phyloP scores from a whole-genome alignment of 2,888 invertebrate species.

The Xylota segnis region DNA sequence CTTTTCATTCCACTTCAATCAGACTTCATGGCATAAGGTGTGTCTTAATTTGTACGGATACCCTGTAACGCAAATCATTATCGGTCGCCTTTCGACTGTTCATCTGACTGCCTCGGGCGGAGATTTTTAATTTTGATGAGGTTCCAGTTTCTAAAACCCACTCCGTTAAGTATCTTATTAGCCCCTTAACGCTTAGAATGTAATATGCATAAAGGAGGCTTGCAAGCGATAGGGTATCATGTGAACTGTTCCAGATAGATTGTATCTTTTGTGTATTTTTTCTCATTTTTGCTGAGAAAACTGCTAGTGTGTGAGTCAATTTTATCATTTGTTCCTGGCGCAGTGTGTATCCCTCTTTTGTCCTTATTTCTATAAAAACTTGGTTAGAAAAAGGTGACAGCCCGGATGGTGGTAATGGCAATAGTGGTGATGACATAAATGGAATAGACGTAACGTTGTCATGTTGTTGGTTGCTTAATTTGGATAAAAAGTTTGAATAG shows the following conservation, averaged over 20 bases:
- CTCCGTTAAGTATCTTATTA: no score
- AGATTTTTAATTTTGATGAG: no score
- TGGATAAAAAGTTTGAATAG: neutral
- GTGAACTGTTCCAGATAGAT: neutral
- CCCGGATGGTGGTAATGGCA: conserved; percentile 16
- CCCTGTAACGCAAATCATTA: neutral
- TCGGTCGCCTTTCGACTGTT: neutral
- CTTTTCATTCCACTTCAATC: conserved; percentile 27
- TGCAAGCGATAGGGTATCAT: neutral
- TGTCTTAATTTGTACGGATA: neutral
- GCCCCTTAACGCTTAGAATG: no score
- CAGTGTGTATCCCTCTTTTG: conserved; percentile 27
- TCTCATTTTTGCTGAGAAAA: conserved; percentile 7
- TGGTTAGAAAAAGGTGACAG: conserved; percentile 20
- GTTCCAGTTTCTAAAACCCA: no score
- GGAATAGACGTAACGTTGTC: conserved; percentile 4
- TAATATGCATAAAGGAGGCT: neutral
- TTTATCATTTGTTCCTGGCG: conserved; percentile 36
- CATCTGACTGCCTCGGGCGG: neutral
- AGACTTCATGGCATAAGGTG: neutral
- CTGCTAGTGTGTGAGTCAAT: conserved; percentile 58
- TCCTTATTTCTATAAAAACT: conserved; percentile 6
- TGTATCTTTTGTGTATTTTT: conserved; percentile 5
- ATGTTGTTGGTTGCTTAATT: conserved; percentile 31
- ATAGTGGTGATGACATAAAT: conserved; percentile 9